These are phyloP conservation scores for Odiellus spinosus DNA, from an alignment of 2,888 invertebrate species.

Conservation along the genomic window DNA sequence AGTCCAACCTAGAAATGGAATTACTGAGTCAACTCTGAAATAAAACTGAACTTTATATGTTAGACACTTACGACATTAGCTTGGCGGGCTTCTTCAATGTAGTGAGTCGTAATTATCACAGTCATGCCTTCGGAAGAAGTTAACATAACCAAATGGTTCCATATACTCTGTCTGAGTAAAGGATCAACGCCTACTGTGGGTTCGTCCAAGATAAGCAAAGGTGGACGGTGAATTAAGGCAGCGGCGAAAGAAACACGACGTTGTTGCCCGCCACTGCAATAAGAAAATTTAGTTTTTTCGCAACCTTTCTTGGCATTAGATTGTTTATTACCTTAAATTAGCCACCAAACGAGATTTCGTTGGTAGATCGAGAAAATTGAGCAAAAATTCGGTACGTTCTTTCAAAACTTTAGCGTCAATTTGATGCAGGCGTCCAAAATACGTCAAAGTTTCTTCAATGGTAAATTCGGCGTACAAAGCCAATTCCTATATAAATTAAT, in stretches of 20 bases:
- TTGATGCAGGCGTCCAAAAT: conserved; percentile 30
- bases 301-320: too few species aligned
- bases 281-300: too few species aligned
- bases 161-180: conserved; percentile 30
- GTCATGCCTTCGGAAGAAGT: conserved; percentile 26
- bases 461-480: conserved; percentile 25
- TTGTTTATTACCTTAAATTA: conserved; percentile 24
- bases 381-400: conserved; percentile 28
- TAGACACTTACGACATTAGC: conserved; percentile 26
- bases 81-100: conserved; percentile 70
- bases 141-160: conserved; percentile 31
- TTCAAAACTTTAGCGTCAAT: conserved; percentile 22
- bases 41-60: too few species aligned
- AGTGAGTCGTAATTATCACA: conserved; percentile 55
- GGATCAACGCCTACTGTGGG: conserved; percentile 35
- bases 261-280: conserved; percentile 30
- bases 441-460: conserved; percentile 31
- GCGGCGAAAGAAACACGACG: conserved; percentile 30
- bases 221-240: conserved; percentile 30
- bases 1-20: conserved; percentile 58
- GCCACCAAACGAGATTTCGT: conserved; percentile 24
- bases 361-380: conserved; percentile 31
- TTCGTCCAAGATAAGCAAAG: conserved; percentile 29
- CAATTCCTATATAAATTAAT: conserved; percentile 14
- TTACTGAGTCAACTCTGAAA: too few species aligned